A percentile compares a stretch with the other conserved stretches of the same genome.
These are phyloP conservation scores for Suillia variegata DNA, from an alignment of 2,888 invertebrate species.

Conservation along the genomic window DNA sequence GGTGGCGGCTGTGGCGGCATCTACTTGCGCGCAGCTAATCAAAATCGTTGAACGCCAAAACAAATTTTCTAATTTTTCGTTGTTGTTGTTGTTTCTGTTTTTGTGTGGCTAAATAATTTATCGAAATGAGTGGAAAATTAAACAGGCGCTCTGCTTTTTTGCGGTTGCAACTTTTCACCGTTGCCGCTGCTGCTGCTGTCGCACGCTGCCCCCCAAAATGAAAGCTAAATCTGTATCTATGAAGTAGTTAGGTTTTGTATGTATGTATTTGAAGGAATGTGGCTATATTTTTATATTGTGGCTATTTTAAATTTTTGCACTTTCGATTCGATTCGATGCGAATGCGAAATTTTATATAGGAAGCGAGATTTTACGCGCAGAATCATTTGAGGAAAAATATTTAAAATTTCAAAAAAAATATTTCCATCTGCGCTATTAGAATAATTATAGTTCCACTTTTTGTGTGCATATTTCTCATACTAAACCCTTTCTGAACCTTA, in stretches of 20 bases:
- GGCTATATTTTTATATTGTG: background rate
- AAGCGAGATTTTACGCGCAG: background rate
- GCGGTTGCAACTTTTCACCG: background rate
- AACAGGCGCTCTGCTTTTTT: constrained; percentile 33
- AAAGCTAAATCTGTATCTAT: no score
- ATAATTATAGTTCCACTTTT: no score
- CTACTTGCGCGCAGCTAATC: background rate
- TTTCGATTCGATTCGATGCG: no score
- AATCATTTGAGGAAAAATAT: background rate
- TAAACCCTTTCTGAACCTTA: no score
- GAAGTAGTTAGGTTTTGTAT: no score
- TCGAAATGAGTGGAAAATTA: constrained; percentile 48
- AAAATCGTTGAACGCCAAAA: background rate
- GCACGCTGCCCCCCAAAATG: background rate
- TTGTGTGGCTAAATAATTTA: constrained; percentile 44
- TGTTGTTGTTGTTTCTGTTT: constrained; percentile 6
- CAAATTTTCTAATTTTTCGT: background rate
- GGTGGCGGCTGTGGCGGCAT: background rate
- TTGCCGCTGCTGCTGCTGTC: background rate
- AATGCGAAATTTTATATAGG: background rate
- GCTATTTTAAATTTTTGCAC: background rate
- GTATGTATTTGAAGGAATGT: background rate
- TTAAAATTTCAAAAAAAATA: no score
- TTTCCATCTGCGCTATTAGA: no score
- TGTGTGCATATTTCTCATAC: no score